Evolutionary conservation across 92 coral and sea anemone species (phyloP), one percentile per base, ranked within the genome.

Genomic region (Plumapathes pennacea): DNA sequence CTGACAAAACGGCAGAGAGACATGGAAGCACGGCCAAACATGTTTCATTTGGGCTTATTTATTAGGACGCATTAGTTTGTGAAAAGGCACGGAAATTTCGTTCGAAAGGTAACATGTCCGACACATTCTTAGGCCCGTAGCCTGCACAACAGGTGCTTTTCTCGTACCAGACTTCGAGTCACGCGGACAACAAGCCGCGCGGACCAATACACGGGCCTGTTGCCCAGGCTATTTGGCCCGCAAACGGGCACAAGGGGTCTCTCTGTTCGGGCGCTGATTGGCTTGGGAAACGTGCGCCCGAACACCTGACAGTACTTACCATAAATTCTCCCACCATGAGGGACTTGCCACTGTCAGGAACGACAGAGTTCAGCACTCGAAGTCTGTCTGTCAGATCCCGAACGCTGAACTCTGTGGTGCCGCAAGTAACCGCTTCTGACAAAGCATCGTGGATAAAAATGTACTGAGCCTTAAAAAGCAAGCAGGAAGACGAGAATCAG

Each of bases 361-460:
- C 95, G 22, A 70, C 64, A 5, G 85, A 76, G 54, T 72, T 65
- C 47, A 87, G 56, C 18, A 77, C 49, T 26, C 79, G 85, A 46
- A 82, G 24, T 36, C 57, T 82, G 71, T 87, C 95, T 60, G 74
- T 85, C 24, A 87, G 71, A 9, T 82, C 77, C 57, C 83, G 83
- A 15, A 82, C 89, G 23, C 45, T 65, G 30, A 82, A 77, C 63
- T 82, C 95, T 38, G 95, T 87, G 44, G 65, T 69, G 23, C 89
- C 95, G 38, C 95, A 87, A 46, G 76, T 56, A 38, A 76, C 89
- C 15, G 80, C 83, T 56, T 87, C 95, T 61, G 77, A 37, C 33
- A 87, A 78, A 36, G 95, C 95, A 45, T 87, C 86, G 57, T 87
- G 84, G 38, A 87, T 50, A 34, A 87, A 87, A 46, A 87, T 72